Percentiles rank a stretch among this genome's conserved stretches.
phyloP scores from a whole-genome alignment of 2,888 invertebrate species.

The Volucella bombylans region DNA sequence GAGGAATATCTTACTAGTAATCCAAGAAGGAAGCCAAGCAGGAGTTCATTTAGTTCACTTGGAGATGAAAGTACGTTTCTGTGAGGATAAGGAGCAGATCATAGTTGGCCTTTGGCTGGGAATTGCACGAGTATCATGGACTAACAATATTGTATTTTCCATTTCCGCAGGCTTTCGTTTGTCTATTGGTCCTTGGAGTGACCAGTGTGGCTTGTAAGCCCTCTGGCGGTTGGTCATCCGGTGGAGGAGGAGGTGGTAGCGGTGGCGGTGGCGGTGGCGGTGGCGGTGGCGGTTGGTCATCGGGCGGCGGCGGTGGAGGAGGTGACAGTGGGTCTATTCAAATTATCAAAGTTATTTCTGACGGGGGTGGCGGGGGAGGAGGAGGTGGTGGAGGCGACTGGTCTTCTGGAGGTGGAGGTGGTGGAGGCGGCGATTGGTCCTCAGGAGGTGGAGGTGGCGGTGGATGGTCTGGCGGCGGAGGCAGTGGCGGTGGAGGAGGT shows the following conservation, averaged over 20 bases:
- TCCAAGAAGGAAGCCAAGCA: slow-evolving; percentile 43
- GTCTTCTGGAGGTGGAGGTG: slow-evolving; percentile 74
- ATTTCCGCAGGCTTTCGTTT: slow-evolving; percentile 78
- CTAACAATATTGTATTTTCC: slow-evolving; percentile 37
- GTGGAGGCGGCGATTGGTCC: slow-evolving; percentile 71
- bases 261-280: slow-evolving; percentile 73
- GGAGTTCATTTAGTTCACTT: slow-evolving; percentile 34
- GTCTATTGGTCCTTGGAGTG: slow-evolving; percentile 79
- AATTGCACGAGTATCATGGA: background rate
- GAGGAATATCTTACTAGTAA: slow-evolving; percentile 47
- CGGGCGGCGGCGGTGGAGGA: slow-evolving; percentile 74
- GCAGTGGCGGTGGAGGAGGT: slow-evolving; percentile 61
- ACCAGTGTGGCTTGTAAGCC: slow-evolving; percentile 80
- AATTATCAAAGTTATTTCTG: background rate
- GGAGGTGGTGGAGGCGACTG: slow-evolving; percentile 64
- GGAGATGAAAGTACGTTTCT: slow-evolving; percentile 66
- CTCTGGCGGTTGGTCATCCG: slow-evolving; percentile 76
- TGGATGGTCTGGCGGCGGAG: slow-evolving; percentile 65
- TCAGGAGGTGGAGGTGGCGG: slow-evolving; percentile 67
- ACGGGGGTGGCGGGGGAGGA: slow-evolving; percentile 38
- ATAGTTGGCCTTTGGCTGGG: background rate
- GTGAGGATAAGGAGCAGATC: slow-evolving; percentile 34
- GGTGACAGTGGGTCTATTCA: slow-evolving; percentile 73
- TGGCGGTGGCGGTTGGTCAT: slow-evolving; percentile 57
- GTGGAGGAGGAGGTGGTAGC: slow-evolving; percentile 76